Evolutionary conservation across 2,113 vertebrate genomes (phyloP), one percentile per base, ranked within the genome.

Genomic region (Cyphomyrus discorhynchus): DNA sequence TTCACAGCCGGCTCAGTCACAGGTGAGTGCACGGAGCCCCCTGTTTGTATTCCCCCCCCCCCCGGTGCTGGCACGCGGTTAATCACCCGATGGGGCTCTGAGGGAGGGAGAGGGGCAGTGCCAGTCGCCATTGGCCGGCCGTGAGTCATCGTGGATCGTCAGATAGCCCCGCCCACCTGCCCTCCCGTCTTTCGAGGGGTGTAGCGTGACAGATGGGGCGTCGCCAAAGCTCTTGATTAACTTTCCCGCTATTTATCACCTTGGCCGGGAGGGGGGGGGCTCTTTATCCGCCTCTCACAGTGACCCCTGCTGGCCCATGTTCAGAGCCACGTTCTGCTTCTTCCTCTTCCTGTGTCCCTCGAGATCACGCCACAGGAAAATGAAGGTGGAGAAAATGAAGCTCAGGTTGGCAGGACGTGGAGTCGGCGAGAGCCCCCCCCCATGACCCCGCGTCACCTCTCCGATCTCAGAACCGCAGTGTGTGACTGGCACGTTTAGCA

Each of bases 161-260:
- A 31, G n/a, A 13, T n/a, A 27, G 62, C 9, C 1, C 58, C 11
- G 9, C 58, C 58, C 58, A 66, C 58, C 80, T 24, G 42, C 45
- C 21, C 45, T 6, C 15, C 21, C 42, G 21, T n/a, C 80, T 45
- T 84, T n/a, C 8, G 19, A 19, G 39, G 80, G 31, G 17, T 45
- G 10, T 82, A 39, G 31, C 47, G 47, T 52, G 21, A 82, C 42
- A 80, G 46, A 47, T 35, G 46, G 46, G 11, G 15, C 49, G 21
- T 82, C 52, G 88, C 88, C 88, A 53, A 56, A 89, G 53, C 8
- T 21, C 3, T 56, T 45, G 88, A 89, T 89, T 83, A 89, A 66
- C 10, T 80, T 89, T 89, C 45, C 17, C 39, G 70, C 9, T n/a
- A 82, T 56, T 89, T 35, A 52, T 82, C n/a, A 35, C 88, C 31